phyloP scores from a whole-genome alignment of 2,888 invertebrate genomes.

The Watsonalla cultraria region DNA sequence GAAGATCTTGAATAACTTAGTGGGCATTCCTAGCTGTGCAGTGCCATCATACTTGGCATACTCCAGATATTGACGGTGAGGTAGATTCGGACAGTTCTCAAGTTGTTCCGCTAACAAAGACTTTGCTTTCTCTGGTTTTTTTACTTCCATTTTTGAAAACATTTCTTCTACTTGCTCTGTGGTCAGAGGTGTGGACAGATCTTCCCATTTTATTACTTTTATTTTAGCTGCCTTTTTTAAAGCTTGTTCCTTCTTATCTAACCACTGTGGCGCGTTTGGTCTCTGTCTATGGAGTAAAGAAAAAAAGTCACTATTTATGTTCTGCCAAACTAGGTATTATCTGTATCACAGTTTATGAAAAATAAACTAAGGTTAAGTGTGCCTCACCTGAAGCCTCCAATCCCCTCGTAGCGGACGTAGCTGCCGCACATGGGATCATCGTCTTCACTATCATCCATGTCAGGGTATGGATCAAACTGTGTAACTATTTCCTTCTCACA shows the following conservation, averaged over 20 bases:
- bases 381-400: slow-evolving; percentile 73
- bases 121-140: slow-evolving; percentile 46
- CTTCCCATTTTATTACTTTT: slow-evolving; percentile 86
- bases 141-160: slow-evolving; percentile 71
- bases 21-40: slow-evolving; percentile 86
- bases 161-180: slow-evolving; percentile 79
- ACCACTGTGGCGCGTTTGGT: slow-evolving; percentile 91
- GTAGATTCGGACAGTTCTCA: slow-evolving; percentile 85
- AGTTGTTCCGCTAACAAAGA: slow-evolving; percentile 88
- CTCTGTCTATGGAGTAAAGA: slow-evolving; percentile 67
- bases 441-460: slow-evolving; percentile 87
- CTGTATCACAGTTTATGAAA: too few relatives aligned
- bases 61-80: slow-evolving; percentile 91
- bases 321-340: not conserved
- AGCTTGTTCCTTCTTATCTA: slow-evolving; percentile 93
- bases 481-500: slow-evolving; percentile 64
- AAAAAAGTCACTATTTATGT: not conserved
- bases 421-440: slow-evolving; percentile 81
- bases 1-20: slow-evolving; percentile 93
- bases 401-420: slow-evolving; percentile 87
- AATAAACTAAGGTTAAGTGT: not conserved
- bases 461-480: slow-evolving; percentile 84
- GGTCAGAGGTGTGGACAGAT: slow-evolving; percentile 65
- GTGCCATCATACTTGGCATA: slow-evolving; percentile 96
- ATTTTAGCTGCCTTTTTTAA: slow-evolving; percentile 88